Evolutionary conservation across 2,113 vertebrate species (phyloP), one percentile per base, ranked within the genome.

Genomic region (Syrmaticus mikado): DNA sequence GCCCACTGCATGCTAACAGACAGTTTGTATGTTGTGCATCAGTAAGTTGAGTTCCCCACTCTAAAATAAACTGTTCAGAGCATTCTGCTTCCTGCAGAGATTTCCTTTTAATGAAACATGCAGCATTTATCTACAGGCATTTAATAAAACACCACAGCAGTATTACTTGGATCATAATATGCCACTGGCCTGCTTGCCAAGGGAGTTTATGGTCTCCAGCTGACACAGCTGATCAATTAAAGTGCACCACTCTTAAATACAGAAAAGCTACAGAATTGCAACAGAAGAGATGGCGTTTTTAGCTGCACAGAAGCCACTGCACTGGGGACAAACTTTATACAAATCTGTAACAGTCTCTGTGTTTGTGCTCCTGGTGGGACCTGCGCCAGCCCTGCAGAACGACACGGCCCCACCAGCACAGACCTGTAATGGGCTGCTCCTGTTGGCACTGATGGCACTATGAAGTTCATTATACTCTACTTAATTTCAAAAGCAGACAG

Each of bases 81-180:
- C 36, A 13, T 80, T 58, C 62, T 48, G 91, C 91, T 92, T 93
- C 91, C 91, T 90, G 87, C 61, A 82, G 87, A 89, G 87, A 91
- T 80, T 96, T 87, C 11, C 0, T 58, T 79, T 74, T 62, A 92
- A 92, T 85, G 91, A 79, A 94, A 84, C 75, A 18, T 3, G 28
- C 81, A 74, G 82, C 79, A 64, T 79, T 85, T 82, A 73, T 32
- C 91, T 55, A 65, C 64, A 87, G 87, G 66, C 82, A 87, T 87
- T 92, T 76, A 79, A 89, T 85, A 94, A 92, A 92, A 75, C 84
- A 73, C 60, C 84, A 73, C 87, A 74, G 89, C 67, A 92, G 71
- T 75, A 93, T 91, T 90, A 91, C 52, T 41, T 41, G 92, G 78
- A 72, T 91, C 82, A 60, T 66, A 86, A 92, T 50, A 32, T 5